Evolutionary conservation across 2,797 vertebrate genomes (phyloP).

Genomic region (Neostethus bicornis): DNA sequence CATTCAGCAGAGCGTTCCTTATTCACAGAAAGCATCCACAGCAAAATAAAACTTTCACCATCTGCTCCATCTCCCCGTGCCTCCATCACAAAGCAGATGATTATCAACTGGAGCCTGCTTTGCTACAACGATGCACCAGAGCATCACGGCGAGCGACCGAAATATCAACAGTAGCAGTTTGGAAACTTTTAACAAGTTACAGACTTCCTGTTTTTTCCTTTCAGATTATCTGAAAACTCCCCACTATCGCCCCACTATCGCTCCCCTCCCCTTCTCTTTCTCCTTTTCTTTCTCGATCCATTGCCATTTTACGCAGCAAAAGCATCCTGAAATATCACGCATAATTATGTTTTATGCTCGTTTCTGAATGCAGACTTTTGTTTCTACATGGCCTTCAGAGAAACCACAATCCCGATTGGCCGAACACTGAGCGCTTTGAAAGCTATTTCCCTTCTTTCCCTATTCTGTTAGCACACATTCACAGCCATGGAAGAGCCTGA

Average conservation of each 20-base stretch:
- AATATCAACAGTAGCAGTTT: slow-evolving; percentile 61
- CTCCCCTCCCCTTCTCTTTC: slow-evolving; percentile 4
- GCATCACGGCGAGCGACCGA: slow-evolving; percentile 58
- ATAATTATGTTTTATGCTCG: slow-evolving; percentile 47
- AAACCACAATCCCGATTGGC: slow-evolving; percentile 20
- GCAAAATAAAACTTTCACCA: slow-evolving; percentile 74
- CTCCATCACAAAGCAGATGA: slow-evolving; percentile 74
- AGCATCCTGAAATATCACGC: slow-evolving; percentile 44
- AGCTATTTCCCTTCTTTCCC: slow-evolving; percentile 20
- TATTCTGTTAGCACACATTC: slow-evolving; percentile 7
- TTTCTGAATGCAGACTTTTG: slow-evolving; percentile 36
- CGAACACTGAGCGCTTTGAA: slow-evolving; percentile 36
- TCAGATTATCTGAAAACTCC: slow-evolving; percentile 27
- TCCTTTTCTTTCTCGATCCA: slow-evolving; percentile 8
- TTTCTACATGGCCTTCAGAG: slow-evolving; percentile 18
- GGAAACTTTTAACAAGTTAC: slow-evolving; percentile 60
- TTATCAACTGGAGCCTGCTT: slow-evolving; percentile 73
- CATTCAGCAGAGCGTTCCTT: slow-evolving; percentile 78
- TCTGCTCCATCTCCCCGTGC: slow-evolving; percentile 72
- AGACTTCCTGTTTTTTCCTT: slow-evolving; percentile 46
- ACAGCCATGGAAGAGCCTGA: slow-evolving; percentile 19
- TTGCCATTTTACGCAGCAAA: slow-evolving; percentile 46
- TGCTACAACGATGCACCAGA: slow-evolving; percentile 56
- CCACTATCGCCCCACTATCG: no score
- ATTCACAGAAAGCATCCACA: slow-evolving; percentile 77